Evolutionary conservation across 2,888 invertebrate species (phyloP).

Genomic region (Apotomis turbidana): DNA sequence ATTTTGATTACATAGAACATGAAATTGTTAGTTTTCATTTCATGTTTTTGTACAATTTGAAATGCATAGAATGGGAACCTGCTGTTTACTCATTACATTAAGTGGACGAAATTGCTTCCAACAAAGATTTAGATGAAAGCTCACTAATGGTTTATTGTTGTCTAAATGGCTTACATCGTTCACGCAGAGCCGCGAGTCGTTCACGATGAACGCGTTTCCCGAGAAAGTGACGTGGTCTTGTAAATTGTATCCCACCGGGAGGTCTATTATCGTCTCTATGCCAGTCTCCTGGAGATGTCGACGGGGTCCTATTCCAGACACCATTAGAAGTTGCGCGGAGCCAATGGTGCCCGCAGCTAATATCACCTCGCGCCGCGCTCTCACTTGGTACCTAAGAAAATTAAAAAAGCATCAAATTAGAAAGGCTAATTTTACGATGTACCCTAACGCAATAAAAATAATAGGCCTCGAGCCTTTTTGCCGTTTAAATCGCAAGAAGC

Average conservation of each 20-base stretch:
- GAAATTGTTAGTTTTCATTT: too few relatives aligned
- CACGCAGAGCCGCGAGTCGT: conserved; percentile 85
- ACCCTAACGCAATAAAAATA: conserved; percentile 22
- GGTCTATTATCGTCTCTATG: conserved; percentile 86
- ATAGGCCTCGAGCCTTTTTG: conserved; percentile 13
- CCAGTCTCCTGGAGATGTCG: conserved; percentile 83
- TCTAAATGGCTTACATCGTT: conserved; percentile 82
- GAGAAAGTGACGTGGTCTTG: conserved; percentile 92
- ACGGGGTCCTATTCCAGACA: conserved; percentile 91
- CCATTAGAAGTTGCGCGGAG: conserved; percentile 93
- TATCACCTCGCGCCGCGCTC: conserved; percentile 89
- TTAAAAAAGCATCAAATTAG: conserved; percentile 11
- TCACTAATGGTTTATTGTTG: neutral
- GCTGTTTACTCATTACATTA: too few relatives aligned
- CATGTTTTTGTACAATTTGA: too few relatives aligned
- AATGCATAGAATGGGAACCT: too few relatives aligned
- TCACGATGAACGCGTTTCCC: conserved; percentile 88
- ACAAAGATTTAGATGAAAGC: too few relatives aligned
- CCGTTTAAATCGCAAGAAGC: conserved; percentile 8
- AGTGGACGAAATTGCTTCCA: too few relatives aligned
- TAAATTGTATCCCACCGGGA: conserved; percentile 91
- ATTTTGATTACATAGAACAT: too few relatives aligned
- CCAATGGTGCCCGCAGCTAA: conserved; percentile 92
- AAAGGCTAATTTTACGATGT: conserved; percentile 26
- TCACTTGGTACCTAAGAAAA: conserved; percentile 60